Percentiles rank a stretch among this genome's conserved stretches.
These are phyloP conservation scores for Monopis laevigella DNA, from an alignment of 2,888 invertebrate genomes.

Conservation along the genomic window DNA sequence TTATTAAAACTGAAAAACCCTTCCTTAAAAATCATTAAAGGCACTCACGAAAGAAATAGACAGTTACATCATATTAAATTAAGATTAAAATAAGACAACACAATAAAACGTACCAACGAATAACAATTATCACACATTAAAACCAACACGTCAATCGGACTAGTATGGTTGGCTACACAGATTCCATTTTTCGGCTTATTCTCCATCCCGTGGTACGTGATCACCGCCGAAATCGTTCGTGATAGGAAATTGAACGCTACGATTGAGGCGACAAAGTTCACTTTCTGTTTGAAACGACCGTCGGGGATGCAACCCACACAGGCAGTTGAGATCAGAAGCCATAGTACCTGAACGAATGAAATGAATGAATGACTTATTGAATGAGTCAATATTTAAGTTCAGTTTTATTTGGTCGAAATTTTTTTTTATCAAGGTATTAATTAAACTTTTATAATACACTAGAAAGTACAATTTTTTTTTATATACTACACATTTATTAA, in stretches of 20 bases:
- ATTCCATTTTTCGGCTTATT: slow-evolving; percentile 86
- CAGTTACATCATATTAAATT: too few species aligned
- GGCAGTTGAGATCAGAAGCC: slow-evolving; percentile 87
- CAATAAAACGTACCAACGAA: slow-evolving; percentile 82
- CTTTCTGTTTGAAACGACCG: slow-evolving; percentile 77
- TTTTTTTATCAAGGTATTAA: too few species aligned
- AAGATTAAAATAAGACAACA: too few species aligned
- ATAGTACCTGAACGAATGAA: slow-evolving; percentile 74
- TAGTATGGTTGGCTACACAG: slow-evolving; percentile 99
- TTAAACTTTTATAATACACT: too few species aligned
- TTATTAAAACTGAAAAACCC: too few species aligned
- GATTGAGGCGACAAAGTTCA: slow-evolving; percentile 83
- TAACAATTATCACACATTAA: slow-evolving; percentile 97
- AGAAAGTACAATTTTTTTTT: too few species aligned
- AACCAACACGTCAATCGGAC: slow-evolving; percentile 96
- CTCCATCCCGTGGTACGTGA: slow-evolving; percentile 86
- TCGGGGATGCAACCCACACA: slow-evolving; percentile 86
- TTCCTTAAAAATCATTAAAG: too few species aligned
- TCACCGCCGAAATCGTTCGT: slow-evolving; percentile 89
- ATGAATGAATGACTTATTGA: not conserved
- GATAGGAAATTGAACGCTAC: slow-evolving; percentile 94
- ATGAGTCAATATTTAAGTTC: not conserved
- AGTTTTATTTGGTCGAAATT: too few species aligned
- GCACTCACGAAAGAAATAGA: too few species aligned
- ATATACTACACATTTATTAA: too few species aligned